phyloP scores from a whole-genome alignment of 2,888 invertebrate species.

The Aleiodes leptofemur region DNA sequence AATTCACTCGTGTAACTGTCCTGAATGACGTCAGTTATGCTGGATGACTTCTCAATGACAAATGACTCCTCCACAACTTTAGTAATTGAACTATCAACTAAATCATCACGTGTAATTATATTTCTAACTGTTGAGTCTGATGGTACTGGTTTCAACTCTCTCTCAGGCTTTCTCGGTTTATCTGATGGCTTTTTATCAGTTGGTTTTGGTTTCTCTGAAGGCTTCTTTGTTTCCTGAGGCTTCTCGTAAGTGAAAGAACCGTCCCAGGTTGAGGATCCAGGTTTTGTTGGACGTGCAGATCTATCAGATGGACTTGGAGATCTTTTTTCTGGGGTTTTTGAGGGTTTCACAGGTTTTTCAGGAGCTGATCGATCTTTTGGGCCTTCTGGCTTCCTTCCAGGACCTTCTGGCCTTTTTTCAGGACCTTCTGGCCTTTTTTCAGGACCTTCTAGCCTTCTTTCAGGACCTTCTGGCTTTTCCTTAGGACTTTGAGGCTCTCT shows the following conservation, averaged over 20 bases:
- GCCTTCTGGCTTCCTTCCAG: slow-evolving; percentile 33
- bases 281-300: slow-evolving; percentile 53
- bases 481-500: not conserved
- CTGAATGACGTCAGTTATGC: slow-evolving; percentile 57
- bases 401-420: not conserved
- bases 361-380: slow-evolving; percentile 49
- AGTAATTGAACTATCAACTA: slow-evolving; percentile 71
- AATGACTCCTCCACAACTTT: slow-evolving; percentile 63
- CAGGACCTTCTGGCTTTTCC: not conserved
- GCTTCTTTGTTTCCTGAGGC: slow-evolving; percentile 48
- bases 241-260: slow-evolving; percentile 63
- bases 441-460: not conserved
- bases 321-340: slow-evolving; percentile 37
- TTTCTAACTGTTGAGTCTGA: slow-evolving; percentile 44
- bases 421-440: too few relatives aligned
- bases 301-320: slow-evolving; percentile 43
- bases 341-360: slow-evolving; percentile 54
- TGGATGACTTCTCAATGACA: slow-evolving; percentile 67
- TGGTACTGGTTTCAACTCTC: slow-evolving; percentile 36
- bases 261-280: slow-evolving; percentile 61
- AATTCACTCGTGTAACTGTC: slow-evolving; percentile 62
- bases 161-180: slow-evolving; percentile 51
- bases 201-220: slow-evolving; percentile 42
- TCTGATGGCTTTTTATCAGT: slow-evolving; percentile 50
- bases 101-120: slow-evolving; percentile 35